phyloP scores from a whole-genome alignment of 2,888 invertebrate species.

The Apodemia mormo region DNA sequence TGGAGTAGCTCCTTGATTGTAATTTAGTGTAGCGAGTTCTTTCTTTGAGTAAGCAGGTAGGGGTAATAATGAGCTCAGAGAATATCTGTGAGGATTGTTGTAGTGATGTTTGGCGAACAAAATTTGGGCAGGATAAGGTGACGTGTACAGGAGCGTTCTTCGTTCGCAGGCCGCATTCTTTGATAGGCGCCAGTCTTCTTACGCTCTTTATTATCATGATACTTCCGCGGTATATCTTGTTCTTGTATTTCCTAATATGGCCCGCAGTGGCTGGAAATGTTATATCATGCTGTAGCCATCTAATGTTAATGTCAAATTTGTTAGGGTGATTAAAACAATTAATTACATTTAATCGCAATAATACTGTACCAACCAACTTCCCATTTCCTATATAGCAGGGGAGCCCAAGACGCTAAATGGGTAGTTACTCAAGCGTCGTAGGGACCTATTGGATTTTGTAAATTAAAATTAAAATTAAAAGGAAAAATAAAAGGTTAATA shows the following conservation, averaged over 20 bases:
- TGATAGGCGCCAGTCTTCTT: not conserved
- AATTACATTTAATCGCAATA: too few species aligned
- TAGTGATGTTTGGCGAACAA: not conserved
- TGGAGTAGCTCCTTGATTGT: not conserved
- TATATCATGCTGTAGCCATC: not conserved
- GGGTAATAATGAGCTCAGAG: not conserved
- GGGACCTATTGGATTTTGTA: too few species aligned
- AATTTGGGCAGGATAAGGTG: not conserved
- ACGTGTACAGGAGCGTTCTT: not conserved
- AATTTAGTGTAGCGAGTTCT: not conserved
- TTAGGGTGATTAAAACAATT: too few species aligned
- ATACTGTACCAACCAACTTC: too few species aligned
- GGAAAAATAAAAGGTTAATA: too few species aligned
- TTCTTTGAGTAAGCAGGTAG: conserved; percentile 29
- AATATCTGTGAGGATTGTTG: conserved; percentile 18
- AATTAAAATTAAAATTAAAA: too few species aligned
- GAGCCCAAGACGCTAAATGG: too few species aligned
- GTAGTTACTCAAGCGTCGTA: too few species aligned
- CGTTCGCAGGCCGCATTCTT: not conserved
- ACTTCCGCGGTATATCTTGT: not conserved
- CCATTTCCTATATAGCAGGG: too few species aligned
- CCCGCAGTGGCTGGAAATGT: not conserved
- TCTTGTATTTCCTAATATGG: not conserved
- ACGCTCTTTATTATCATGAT: not conserved
- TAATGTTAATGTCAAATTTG: too few species aligned